These are phyloP conservation scores for Bombus superbus DNA, from an alignment of 1,140 invertebrate genomes.

Conservation along the genomic window DNA sequence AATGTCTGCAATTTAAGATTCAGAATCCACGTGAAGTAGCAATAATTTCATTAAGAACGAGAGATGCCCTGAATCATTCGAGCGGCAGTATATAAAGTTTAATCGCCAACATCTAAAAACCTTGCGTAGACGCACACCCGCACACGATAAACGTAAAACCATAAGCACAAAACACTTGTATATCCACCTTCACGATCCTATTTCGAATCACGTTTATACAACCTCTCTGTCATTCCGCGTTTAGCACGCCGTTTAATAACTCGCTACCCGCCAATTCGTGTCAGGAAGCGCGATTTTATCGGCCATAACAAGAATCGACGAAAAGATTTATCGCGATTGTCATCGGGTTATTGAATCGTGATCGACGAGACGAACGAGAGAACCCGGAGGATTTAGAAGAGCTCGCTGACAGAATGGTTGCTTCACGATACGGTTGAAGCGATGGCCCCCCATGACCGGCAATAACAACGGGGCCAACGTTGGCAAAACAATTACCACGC, in stretches of 20 bases:
- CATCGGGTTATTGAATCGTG: constrained; percentile 1
- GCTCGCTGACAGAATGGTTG: background rate
- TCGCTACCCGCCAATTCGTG: too few relatives aligned
- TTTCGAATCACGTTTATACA: background rate
- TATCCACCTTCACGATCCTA: too few relatives aligned
- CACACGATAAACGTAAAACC: too few relatives aligned
- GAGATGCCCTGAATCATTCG: too few relatives aligned
- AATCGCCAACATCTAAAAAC: too few relatives aligned
- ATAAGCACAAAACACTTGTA: too few relatives aligned
- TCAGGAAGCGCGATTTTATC: background rate
- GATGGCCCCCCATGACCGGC: constrained; percentile 27
- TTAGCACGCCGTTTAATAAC: background rate
- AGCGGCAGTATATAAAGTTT: too few relatives aligned
- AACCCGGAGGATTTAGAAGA: background rate
- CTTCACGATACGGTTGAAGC: background rate
- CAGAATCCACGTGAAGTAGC: too few relatives aligned
- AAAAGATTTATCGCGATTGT: background rate
- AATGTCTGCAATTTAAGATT: too few relatives aligned
- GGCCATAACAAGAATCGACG: background rate
- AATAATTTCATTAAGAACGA: too few relatives aligned
- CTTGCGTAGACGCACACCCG: too few relatives aligned
- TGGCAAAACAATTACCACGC: constrained; percentile 70
- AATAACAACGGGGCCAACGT: constrained; percentile 51
- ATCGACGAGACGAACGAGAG: background rate
- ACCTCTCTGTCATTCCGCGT: background rate